Base-by-base conservation (phyloP, 2,888 invertebrate species). In the Hoplodrina ambigua region DNA sequence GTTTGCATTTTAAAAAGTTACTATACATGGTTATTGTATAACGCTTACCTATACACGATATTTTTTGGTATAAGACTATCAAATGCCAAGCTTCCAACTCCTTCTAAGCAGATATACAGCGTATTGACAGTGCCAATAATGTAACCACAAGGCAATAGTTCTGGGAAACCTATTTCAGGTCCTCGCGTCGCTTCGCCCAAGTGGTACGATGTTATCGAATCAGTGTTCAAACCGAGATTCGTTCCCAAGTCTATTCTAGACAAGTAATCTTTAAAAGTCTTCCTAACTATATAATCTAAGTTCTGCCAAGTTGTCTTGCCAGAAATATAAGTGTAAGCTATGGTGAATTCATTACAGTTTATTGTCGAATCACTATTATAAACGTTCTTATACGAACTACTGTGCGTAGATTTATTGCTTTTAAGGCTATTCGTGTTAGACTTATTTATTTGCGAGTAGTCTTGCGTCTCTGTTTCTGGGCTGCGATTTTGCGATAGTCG, bases 41-140 rank as follows among this genome's bases (percentile, higher is more conserved):
- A 57, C 63, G 87, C 97, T 88, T 96, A 96, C 92, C 99, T 97
- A 95, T 99, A 99, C 66, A 99, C 98, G 87, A 99, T 99, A 87
- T 99, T 98, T 96, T 99, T 98, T 81, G 99, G 99, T 92, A 99
- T 99, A 79, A 99, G 96, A 69, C 99, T 99, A 93, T 99, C 99
- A 90, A 99, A 99, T 11, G 99, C 98, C 85, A 99, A 96, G 87
- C 98, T 98, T 15, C 98, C 98, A 30, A 98, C 98, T 55, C 98
- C 98, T 91, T 98, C 98, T 41, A 99, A 97, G 90, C 99, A 99
- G 80, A 99, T 98, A 88, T 98, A 98, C 82, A 98, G 97, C 37
- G 98, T 98, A 81, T 98, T 97, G 30, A 98, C 97, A 75, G 98
- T 98, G 44, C 98, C 99, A 13, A 99, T 97, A 17, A 99, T 97